These are phyloP conservation scores for Aphodius sticticus DNA, from an alignment of 2,888 invertebrate species.

Conservation along the genomic window DNA sequence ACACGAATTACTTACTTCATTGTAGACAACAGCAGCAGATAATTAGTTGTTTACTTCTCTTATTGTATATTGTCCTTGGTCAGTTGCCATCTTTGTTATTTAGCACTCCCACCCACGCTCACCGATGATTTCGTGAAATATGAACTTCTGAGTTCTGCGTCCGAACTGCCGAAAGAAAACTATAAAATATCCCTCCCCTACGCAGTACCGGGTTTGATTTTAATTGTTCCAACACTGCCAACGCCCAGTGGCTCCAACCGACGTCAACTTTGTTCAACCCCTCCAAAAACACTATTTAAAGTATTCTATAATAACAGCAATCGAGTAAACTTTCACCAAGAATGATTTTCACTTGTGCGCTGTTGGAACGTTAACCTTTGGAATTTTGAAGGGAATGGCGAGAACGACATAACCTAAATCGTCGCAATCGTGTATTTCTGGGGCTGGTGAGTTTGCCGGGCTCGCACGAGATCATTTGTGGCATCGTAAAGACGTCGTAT, in stretches of 20 bases:
- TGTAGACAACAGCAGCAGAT: background rate
- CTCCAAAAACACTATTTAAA: background rate
- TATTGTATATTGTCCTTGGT: background rate
- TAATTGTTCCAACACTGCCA: slow-evolving; percentile 57
- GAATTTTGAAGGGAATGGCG: background rate
- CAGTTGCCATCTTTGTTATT: slow-evolving; percentile 11
- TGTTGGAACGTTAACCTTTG: too few species aligned
- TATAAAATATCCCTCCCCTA: slow-evolving; percentile 58
- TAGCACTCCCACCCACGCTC: slow-evolving; percentile 32
- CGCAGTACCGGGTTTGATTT: slow-evolving; percentile 53
- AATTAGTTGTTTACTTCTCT: background rate
- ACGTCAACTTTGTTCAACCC: background rate
- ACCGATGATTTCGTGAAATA: slow-evolving; percentile 56
- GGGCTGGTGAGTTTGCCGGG: too few species aligned
- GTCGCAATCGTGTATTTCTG: background rate
- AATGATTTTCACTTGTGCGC: background rate
- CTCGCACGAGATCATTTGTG: too few species aligned
- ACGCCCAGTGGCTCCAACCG: slow-evolving; percentile 41
- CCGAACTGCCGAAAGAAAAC: slow-evolving; percentile 49
- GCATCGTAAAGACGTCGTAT: too few species aligned
- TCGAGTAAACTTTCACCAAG: background rate
- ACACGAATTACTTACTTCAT: background rate
- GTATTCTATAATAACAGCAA: background rate
- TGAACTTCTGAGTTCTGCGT: slow-evolving; percentile 37
- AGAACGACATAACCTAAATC: background rate